phyloP scores from a whole-genome alignment of 2,797 vertebrate species.

The Rhinella marina region DNA sequence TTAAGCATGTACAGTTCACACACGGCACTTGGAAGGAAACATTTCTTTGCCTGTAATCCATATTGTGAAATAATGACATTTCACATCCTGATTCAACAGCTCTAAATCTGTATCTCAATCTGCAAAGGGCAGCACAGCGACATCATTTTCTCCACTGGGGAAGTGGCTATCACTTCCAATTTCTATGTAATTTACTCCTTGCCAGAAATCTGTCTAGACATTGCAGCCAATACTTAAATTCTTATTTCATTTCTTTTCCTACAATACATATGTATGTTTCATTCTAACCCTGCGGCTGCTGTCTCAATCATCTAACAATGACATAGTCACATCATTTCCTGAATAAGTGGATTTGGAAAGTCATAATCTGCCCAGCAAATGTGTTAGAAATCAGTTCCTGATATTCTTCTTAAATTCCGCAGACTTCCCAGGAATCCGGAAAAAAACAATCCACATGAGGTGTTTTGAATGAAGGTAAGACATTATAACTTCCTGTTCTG shows the following conservation, averaged over 20 bases:
- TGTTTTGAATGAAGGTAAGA: conserved; percentile 78
- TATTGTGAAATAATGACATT: conserved; percentile 43
- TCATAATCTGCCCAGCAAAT: conserved; percentile 79
- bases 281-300: conserved; percentile 66
- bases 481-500: conserved; percentile 72
- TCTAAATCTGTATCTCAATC: conserved; percentile 37
- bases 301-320: conserved; percentile 74
- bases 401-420: conserved; percentile 82
- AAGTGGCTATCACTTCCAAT: conserved; percentile 47
- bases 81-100: conserved; percentile 21
- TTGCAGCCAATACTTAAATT: conserved; percentile 55
- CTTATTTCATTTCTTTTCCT: conserved; percentile 71
- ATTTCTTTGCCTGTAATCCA: conserved; percentile 31
- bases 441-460: conserved; percentile 81
- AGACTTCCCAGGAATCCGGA: conserved; percentile 83
- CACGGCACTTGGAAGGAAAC: conserved; percentile 14
- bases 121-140: conserved; percentile 23
- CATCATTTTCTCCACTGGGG: conserved; percentile 45
- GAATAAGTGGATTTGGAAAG: conserved; percentile 76
- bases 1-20: conserved; percentile 14
- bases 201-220: conserved; percentile 58
- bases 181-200: conserved; percentile 48
- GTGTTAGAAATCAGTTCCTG: conserved; percentile 82
- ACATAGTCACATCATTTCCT: conserved; percentile 79
- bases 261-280: conserved; percentile 65